Conservation (phyloP, 2,113 vertebrate species). For the Climacteris rufus region DNA sequence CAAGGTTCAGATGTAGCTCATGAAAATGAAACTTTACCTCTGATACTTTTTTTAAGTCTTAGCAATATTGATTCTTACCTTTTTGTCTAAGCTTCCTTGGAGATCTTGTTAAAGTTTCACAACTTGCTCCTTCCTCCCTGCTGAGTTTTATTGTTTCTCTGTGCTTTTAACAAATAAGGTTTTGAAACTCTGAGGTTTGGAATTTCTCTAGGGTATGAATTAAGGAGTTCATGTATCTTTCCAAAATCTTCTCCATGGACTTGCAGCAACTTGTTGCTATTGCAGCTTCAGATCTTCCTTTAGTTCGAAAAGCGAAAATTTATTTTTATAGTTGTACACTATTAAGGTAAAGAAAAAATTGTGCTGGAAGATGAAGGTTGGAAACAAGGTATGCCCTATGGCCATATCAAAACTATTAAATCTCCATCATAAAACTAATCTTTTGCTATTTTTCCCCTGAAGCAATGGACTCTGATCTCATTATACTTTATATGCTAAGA, state of each 20-base stretch:
- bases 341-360: neutral
- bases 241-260: neutral
- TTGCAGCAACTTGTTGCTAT: neutral
- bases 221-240: neutral
- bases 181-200: neutral
- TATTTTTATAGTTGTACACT: neutral
- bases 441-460: neutral
- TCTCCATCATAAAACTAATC: neutral
- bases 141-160: neutral
- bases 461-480: neutral
- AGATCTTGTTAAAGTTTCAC: conserved; percentile 43
- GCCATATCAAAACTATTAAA: neutral
- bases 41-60: neutral
- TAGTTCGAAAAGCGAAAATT: neutral
- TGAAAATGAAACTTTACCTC: neutral
- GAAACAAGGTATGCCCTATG: neutral
- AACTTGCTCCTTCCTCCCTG: neutral
- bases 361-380: neutral
- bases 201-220: neutral
- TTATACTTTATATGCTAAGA: neutral
- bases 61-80: neutral
- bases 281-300: neutral
- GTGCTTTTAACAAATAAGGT: neutral
- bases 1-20: neutral
- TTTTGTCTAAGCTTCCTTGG: conserved; percentile 36